Conservation (phyloP, 37 sponge, comb jelly and placozoan genomes). For the Bolinopsis microptera region DNA sequence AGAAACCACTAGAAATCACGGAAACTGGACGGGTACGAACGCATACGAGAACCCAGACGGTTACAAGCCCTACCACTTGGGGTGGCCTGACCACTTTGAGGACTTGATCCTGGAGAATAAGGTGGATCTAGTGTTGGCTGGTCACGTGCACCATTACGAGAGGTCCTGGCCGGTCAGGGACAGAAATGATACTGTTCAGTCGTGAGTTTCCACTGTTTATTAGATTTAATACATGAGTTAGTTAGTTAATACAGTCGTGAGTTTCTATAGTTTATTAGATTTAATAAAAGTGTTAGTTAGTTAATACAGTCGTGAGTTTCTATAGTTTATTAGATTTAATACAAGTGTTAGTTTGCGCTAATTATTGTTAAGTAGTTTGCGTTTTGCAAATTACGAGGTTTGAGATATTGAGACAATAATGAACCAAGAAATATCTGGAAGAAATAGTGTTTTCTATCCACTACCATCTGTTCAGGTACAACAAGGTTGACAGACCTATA, state of each 20-base stretch:
- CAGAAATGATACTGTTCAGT: background rate
- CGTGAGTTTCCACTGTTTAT: background rate
- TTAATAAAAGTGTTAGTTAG: too few species aligned
- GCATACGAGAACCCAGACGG: background rate
- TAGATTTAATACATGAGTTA: too few species aligned
- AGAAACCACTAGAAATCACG: constrained; percentile 1
- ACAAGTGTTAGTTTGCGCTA: too few species aligned
- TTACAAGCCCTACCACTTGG: background rate
- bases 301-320: too few species aligned
- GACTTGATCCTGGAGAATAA: constrained; percentile 7
- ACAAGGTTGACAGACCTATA: background rate
- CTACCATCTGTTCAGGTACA: background rate
- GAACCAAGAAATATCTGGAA: too few species aligned
- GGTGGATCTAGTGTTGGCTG: constrained; percentile 25
- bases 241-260: too few species aligned
- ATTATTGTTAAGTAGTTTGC: too few species aligned
- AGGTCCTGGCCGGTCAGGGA: constrained; percentile 15
- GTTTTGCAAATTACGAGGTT: too few species aligned
- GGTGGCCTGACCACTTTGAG: constrained; percentile 32
- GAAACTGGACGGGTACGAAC: constrained; percentile 62
- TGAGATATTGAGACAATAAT: too few species aligned
- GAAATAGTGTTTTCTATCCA: too few species aligned
- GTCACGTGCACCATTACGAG: constrained; percentile 62
- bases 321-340: too few species aligned
- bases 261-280: too few species aligned